These are phyloP conservation scores for Monochamus alternatus DNA, from an alignment of 2,888 invertebrate genomes.

Conservation along the genomic window DNA sequence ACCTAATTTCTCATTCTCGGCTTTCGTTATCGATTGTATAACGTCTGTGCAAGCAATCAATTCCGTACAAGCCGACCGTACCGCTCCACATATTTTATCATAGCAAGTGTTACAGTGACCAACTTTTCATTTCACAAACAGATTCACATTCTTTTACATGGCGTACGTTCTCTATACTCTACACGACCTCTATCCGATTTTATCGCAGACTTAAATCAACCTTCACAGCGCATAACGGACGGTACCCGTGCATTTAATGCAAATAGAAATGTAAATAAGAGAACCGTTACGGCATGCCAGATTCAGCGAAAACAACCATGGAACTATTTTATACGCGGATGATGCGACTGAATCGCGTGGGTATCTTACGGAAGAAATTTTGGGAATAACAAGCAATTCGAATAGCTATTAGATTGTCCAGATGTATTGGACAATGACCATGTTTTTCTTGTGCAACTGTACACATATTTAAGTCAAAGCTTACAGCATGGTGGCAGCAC, in stretches of 20 bases:
- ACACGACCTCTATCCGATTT: conserved; percentile 26
- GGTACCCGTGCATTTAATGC: conserved; percentile 23
- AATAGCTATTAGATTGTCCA: too few relatives aligned
- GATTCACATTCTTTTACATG: conserved; percentile 44
- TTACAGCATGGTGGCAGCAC: too few relatives aligned
- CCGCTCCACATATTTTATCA: conserved; percentile 45
- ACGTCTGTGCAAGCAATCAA: conserved; percentile 21
- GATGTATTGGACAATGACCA: too few relatives aligned
- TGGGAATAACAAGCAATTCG: too few relatives aligned
- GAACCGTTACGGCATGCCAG: conserved; percentile 6
- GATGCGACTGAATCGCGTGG: too few relatives aligned
- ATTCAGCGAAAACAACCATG: too few relatives aligned
- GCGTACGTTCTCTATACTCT: conserved; percentile 38
- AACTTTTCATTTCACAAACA: conserved; percentile 55
- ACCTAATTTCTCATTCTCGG: conserved; percentile 11
- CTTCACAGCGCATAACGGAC: conserved; percentile 23
- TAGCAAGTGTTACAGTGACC: conserved; percentile 51
- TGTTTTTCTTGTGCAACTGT: too few relatives aligned
- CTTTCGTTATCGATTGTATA: conserved; percentile 35
- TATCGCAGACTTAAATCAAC: conserved; percentile 26
- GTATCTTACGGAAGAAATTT: too few relatives aligned
- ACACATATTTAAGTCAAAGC: too few relatives aligned
- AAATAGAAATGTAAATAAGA: conserved; percentile 23
- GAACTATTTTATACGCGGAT: too few relatives aligned
- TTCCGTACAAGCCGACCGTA: conserved; percentile 21